Evolutionary conservation across 2,797 vertebrate species (phyloP), one percentile per base, ranked within the genome.

Genomic region (Serranus cabrilla): DNA sequence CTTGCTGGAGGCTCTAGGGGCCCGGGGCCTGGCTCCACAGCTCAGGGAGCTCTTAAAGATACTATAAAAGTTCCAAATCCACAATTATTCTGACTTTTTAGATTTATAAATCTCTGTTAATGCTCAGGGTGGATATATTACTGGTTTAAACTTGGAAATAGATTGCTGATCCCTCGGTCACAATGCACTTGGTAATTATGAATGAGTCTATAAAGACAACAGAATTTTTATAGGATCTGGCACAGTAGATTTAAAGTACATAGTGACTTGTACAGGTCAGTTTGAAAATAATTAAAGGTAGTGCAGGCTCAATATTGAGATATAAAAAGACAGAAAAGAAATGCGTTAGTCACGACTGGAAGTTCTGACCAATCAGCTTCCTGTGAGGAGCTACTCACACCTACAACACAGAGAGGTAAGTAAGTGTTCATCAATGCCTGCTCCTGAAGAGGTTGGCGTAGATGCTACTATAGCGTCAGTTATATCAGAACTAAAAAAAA

Each of bases 31-130:
- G 68, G 87, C 78, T 91, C 85, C 73, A 58, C 67, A 54, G 84
- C 83, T 72, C 86, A 90, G 93, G 91, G 92, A 92, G 82, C 83
- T n/a, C 64, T 95, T 92, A 94, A 93, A 93, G 86, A 81, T 55
- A 60, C 86, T 71, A 89, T 94, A 92, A 94, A 94, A 92, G 78
- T 87, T 92, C 85, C 85, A 90, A 89, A 92, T 93, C 84, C 90
- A 92, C 88, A 90, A 92, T 94, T 93, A 93, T 93, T 93, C 67
- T 23, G 82, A 89, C 90, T 89, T 93, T 91, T 87, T 88, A 83
- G 85, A 92, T 93, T 93, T 91, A 94, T 94, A 93, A 92, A 94
- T 92, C 91, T 92, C 84, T 86, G 67, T 80, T 84, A 85, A 92
- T 76, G 72, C 88, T 93, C 81, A 85, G 92, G 80, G 89, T 92